Percentiles rank a stretch among this genome's conserved stretches.
These are phyloP conservation scores for Mustela lutreola DNA, from an alignment of 2,113 vertebrate species.

Conservation along the genomic window DNA sequence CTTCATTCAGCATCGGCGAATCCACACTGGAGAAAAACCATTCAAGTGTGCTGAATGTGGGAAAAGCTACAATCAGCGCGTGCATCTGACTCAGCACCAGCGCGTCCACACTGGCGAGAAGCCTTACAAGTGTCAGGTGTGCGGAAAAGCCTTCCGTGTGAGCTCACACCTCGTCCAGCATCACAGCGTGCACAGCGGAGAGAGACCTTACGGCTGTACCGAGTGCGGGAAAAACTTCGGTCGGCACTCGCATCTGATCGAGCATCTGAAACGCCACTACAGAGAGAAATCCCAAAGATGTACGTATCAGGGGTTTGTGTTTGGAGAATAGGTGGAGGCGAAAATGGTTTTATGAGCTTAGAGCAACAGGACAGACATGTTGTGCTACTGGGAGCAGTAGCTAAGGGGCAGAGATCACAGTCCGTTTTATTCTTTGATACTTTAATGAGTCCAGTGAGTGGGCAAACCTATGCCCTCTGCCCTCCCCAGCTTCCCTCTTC, in stretches of 20 bases:
- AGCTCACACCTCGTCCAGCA: constrained; percentile 83
- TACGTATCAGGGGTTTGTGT: constrained; percentile 53
- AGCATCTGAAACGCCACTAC: constrained; percentile 84
- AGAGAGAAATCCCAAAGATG: constrained; percentile 82
- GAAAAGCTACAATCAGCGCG: constrained; percentile 82
- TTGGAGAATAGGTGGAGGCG: neutral
- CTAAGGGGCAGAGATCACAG: neutral
- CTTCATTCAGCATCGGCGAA: constrained; percentile 82
- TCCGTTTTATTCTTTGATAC: neutral
- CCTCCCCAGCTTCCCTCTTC: neutral
- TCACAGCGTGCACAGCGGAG: constrained; percentile 81
- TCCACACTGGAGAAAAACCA: constrained; percentile 82
- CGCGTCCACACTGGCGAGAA: constrained; percentile 82
- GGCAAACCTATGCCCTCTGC: neutral
- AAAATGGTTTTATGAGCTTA: neutral
- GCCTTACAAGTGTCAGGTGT: constrained; percentile 82
- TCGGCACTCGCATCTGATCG: constrained; percentile 81
- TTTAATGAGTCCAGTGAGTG: neutral
- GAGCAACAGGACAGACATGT: neutral
- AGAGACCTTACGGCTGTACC: constrained; percentile 73
- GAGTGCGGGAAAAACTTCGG: constrained; percentile 83
- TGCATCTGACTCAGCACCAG: constrained; percentile 83
- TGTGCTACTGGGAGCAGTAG: neutral
- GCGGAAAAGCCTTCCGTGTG: constrained; percentile 82
- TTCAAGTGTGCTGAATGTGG: constrained; percentile 80